Base-by-base conservation (phyloP, 2,888 invertebrate genomes). In the Caenorhabditis sp. region DNA sequence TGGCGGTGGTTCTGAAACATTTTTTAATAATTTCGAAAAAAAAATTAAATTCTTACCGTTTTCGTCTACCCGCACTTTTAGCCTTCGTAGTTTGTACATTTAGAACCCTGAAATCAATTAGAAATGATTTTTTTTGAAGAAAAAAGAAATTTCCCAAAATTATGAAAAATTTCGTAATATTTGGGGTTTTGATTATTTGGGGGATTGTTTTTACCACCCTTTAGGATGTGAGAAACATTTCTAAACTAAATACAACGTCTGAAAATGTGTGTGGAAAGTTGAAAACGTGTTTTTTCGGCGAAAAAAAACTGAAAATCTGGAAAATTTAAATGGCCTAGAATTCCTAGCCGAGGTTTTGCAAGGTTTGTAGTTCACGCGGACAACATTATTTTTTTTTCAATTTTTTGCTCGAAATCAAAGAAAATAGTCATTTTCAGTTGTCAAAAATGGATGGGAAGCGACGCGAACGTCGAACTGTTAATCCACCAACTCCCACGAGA, bases 1-100 rank as follows among this genome's bases (percentile, higher is more conserved):
- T 3, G 36, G 17, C 3, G 70, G 57, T 36, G 59, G 53, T 36
- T 68, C 62, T 68, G 54, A 37, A 61, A 4, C 23, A n/a, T n/a
- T 51, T 51, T 12, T 51, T 51, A 14, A n/a, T 51, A 12, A n/a
- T 14, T 12, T 51, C 5, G 31, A 10, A 10, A 53, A 53, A 53
- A 6, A 21, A 3, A 23, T 55, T 1, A 27, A 55, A 55, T 27
- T 55, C 19, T 31, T 8, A 19, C 36, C 26, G 21, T 51, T 58
- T 50, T 58, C 26, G 21, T 19, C 19, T 19, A 50, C n/a, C 37
- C 53, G 57, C 27, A n/a, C 14, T 1, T 63, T 57, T 26, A 43
- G 17, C 17, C 55, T 6, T 1, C 24, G 21, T 12, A 55, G 23
- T n/a, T 24, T 26, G 23, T 55, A 55, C 55, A 55, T 55, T 17